phyloP scores from a whole-genome alignment of 2,888 invertebrate genomes.

The Thymelicus sylvestris region DNA sequence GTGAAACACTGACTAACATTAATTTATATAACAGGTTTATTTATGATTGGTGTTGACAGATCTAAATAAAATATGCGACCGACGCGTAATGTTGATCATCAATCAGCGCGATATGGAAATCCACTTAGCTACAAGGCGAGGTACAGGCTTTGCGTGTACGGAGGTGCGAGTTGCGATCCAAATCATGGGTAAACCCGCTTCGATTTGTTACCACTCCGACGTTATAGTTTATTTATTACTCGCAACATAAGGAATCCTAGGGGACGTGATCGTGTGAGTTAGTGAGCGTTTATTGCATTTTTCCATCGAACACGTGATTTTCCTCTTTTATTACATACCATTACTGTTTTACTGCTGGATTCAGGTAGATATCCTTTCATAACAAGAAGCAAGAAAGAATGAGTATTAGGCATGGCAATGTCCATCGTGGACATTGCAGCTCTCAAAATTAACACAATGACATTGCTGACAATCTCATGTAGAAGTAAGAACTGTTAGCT shows the following conservation, averaged over 20 bases:
- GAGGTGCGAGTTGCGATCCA: constrained; percentile 27
- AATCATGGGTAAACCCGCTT: constrained; percentile 31
- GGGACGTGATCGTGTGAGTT: not conserved
- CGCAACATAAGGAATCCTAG: not conserved
- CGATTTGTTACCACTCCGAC: constrained; percentile 18
- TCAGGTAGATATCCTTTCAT: too few species aligned
- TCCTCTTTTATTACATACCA: too few species aligned
- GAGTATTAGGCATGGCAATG: too few species aligned
- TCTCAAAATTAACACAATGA: too few species aligned
- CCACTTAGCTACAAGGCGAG: constrained; percentile 46
- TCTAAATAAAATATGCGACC: constrained; percentile 12
- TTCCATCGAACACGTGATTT: not conserved
- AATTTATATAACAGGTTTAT: not conserved
- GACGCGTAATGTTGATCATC: constrained; percentile 51
- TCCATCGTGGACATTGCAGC: too few species aligned
- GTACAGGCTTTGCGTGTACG: constrained; percentile 29
- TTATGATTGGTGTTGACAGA: constrained; percentile 8
- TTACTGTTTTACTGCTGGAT: too few species aligned
- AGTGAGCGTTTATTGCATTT: not conserved
- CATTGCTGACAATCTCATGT: too few species aligned
- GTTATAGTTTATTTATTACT: not conserved
- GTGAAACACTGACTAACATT: too few species aligned
- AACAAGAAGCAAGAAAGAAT: too few species aligned
- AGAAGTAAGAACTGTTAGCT: too few species aligned
- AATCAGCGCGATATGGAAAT: constrained; percentile 56